These are phyloP conservation scores for Aromia moschata DNA, from an alignment of 2,888 invertebrate species.

Conservation along the genomic window DNA sequence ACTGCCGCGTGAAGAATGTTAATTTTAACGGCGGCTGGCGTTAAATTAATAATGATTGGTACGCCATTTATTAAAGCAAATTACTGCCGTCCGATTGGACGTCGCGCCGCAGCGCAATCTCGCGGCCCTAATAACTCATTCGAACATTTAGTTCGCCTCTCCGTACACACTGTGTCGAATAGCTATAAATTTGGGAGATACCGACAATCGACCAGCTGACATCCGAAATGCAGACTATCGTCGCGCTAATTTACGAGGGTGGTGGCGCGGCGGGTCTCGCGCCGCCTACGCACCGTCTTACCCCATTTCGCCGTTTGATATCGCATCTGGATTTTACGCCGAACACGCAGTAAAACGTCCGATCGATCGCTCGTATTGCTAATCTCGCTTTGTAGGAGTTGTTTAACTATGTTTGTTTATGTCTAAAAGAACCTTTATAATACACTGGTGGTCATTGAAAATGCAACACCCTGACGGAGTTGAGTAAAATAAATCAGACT, in stretches of 20 bases:
- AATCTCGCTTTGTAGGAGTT: too few species aligned
- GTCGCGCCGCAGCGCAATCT: slow-evolving; percentile 55
- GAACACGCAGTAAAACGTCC: too few species aligned
- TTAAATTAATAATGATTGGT: slow-evolving; percentile 62
- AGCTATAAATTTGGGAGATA: slow-evolving; percentile 50
- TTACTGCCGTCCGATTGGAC: slow-evolving; percentile 59
- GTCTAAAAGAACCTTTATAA: too few species aligned
- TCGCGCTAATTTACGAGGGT: slow-evolving; percentile 19
- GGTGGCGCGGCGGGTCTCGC: slow-evolving; percentile 7
- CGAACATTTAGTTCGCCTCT: slow-evolving; percentile 42
- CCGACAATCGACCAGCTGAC: slow-evolving; percentile 43
- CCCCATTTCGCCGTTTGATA: not conserved
- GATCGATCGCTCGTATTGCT: too few species aligned
- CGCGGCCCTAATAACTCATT: slow-evolving; percentile 54
- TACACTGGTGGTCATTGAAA: too few species aligned
- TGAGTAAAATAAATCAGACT: too few species aligned
- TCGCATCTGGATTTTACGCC: too few species aligned
- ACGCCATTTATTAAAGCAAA: slow-evolving; percentile 60
- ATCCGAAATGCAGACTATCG: slow-evolving; percentile 38
- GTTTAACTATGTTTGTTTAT: too few species aligned
- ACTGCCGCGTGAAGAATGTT: slow-evolving; percentile 38
- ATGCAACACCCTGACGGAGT: too few species aligned
- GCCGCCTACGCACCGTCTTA: slow-evolving; percentile 13
- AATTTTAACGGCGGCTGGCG: slow-evolving; percentile 34
- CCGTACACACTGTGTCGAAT: slow-evolving; percentile 49